These are phyloP conservation scores for Sciaenops ocellatus DNA, from an alignment of 2,797 vertebrate species.

Conservation along the genomic window DNA sequence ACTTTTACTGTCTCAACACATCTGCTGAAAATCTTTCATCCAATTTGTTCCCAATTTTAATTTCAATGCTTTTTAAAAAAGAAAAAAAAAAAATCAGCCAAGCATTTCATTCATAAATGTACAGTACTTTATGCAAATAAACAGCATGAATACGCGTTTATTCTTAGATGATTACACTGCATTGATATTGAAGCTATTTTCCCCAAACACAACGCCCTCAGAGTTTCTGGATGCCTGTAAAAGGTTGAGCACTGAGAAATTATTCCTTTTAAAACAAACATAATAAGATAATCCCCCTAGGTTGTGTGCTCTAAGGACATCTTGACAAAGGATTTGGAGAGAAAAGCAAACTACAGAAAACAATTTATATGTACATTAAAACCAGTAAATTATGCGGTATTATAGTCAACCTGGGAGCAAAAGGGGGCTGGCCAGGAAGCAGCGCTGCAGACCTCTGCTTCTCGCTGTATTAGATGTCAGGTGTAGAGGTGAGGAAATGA, in stretches of 20 bases:
- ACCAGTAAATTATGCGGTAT: conserved; percentile 56
- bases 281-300: conserved; percentile 70
- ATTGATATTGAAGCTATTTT: conserved; percentile 52
- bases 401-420: conserved; percentile 47
- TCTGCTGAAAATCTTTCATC: conserved; percentile 58
- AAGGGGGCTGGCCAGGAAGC: conserved; percentile 19
- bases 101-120: conserved; percentile 65
- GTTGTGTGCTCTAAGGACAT: conserved; percentile 51
- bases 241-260: conserved; percentile 64
- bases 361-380: conserved; percentile 69
- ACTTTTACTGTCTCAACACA: conserved; percentile 48
- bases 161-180: conserved; percentile 61
- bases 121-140: conserved; percentile 69
- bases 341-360: conserved; percentile 62
- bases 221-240: conserved; percentile 45
- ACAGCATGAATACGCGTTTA: conserved; percentile 51
- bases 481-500: conserved; percentile 56
- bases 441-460: conserved; percentile 44
- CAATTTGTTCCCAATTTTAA: conserved; percentile 68
- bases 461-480: conserved; percentile 47
- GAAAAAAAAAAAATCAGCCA: conserved; percentile 51
- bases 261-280: conserved; percentile 71
- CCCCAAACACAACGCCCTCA: conserved; percentile 42
- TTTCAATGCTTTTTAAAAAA: conserved; percentile 44
- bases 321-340: conserved; percentile 53